phyloP scores from a whole-genome alignment of 2,797 vertebrate species.

The Paramormyrops hopkinsi region DNA sequence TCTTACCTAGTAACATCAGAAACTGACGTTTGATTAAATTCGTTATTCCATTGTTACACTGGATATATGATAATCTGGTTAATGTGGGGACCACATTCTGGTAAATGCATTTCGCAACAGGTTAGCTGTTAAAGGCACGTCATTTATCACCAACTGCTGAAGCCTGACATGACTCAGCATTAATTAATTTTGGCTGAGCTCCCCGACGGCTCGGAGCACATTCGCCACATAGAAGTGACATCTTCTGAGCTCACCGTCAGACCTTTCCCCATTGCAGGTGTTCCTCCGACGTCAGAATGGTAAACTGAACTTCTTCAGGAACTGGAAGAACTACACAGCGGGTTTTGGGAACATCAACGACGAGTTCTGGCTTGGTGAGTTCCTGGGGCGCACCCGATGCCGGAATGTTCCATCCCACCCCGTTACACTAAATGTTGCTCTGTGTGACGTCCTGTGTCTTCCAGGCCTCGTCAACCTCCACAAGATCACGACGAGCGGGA shows the following conservation, averaged over 20 bases:
- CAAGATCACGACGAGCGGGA: conserved; percentile 78
- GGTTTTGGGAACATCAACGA: conserved; percentile 81
- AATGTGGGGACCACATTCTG: not conserved
- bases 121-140: not conserved
- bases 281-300: conserved; percentile 84
- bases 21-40: not conserved
- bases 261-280: conserved; percentile 59
- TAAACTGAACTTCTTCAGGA: conserved; percentile 79
- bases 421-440: not conserved
- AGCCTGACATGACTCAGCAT: not conserved
- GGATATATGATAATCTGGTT: not conserved
- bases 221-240: not conserved
- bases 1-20: not conserved
- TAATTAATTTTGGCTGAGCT: not conserved
- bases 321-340: conserved; percentile 83
- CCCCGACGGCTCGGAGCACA: not conserved
- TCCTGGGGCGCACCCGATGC: not conserved
- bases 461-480: conserved; percentile 82
- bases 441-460: not conserved
- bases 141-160: not conserved
- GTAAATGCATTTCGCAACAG: not conserved
- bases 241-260: not conserved
- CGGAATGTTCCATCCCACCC: not conserved
- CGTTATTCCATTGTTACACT: not conserved
- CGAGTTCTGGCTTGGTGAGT: conserved; percentile 90